A percentile compares a stretch with the other conserved stretches of the same genome.
Evolutionary conservation across 1,140 invertebrate genomes (phyloP).

Genomic region (Gryllus bimaculatus): DNA sequence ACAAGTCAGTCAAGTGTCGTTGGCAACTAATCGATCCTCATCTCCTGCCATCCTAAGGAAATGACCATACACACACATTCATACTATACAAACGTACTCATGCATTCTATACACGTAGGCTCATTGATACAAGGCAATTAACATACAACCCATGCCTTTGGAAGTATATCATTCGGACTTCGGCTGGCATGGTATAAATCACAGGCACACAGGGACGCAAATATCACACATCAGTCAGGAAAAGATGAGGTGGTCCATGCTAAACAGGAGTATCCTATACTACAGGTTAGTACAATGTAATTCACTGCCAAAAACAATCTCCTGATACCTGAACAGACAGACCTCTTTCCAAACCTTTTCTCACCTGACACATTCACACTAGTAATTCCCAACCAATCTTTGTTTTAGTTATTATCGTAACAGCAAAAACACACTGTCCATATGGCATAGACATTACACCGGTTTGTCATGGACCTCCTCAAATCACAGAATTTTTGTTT

Average conservation of each 20-base stretch:
- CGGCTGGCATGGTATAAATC: slow-evolving; percentile 20
- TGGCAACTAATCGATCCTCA: slow-evolving; percentile 10
- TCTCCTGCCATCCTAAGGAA: neutral
- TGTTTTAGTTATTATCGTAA: neutral
- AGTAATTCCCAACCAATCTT: neutral
- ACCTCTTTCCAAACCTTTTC: neutral
- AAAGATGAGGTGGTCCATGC: slow-evolving; percentile 18
- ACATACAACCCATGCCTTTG: slow-evolving; percentile 21
- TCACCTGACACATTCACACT: neutral
- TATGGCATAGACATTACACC: slow-evolving; percentile 7
- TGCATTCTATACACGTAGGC: slow-evolving; percentile 19
- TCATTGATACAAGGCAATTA: slow-evolving; percentile 23
- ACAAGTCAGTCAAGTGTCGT: neutral
- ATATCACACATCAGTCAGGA: slow-evolving; percentile 23
- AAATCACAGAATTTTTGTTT: slow-evolving; percentile 21
- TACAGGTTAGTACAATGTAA: neutral
- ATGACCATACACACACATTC: slow-evolving; percentile 7
- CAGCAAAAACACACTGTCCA: slow-evolving; percentile 10
- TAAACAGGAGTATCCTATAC: neutral
- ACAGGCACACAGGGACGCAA: slow-evolving; percentile 22
- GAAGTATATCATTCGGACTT: slow-evolving; percentile 19
- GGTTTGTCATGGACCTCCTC: slow-evolving; percentile 19
- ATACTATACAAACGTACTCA: slow-evolving; percentile 13
- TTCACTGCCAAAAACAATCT: neutral
- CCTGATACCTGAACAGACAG: neutral